Conservation (phyloP, 2,113 vertebrate species). For the Melanocharis versteri region DNA sequence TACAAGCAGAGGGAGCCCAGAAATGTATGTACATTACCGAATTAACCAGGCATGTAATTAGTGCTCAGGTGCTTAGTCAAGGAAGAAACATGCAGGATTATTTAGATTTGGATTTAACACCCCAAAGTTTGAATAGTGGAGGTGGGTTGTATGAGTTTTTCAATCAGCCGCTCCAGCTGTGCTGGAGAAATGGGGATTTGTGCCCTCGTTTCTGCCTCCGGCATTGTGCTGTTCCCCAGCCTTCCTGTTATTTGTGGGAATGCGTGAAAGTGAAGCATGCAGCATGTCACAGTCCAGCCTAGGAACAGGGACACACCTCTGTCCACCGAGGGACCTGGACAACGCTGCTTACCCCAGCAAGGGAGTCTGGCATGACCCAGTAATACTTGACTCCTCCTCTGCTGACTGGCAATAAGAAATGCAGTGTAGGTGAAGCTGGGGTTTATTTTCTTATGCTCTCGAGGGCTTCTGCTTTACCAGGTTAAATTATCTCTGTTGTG, state of each 20-base stretch:
- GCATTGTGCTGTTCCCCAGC: neutral
- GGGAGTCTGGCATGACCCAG: fast-evolving
- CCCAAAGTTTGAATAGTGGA: slow-evolving; percentile 50
- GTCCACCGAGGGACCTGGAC: fast-evolving
- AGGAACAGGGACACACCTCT: neutral
- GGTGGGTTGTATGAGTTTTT: neutral
- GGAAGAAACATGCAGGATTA: slow-evolving; percentile 58
- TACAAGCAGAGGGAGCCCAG: slow-evolving; percentile 48
- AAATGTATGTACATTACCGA: slow-evolving; percentile 69
- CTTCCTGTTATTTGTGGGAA: neutral
- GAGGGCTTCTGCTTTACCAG: neutral
- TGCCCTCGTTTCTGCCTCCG: neutral
- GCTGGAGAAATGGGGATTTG: neutral
- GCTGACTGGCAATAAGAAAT: neutral
- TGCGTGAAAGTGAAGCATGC: neutral
- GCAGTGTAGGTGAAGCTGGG: fast-evolving
- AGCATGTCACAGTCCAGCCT: neutral
- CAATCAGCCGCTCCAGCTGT: neutral
- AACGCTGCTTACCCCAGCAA: fast-evolving
- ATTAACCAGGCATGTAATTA: slow-evolving; percentile 83
- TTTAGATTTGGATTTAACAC: slow-evolving; percentile 66
- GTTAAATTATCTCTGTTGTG: neutral
- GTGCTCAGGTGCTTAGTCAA: slow-evolving; percentile 72
- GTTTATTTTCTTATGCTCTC: neutral
- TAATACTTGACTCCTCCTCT: neutral